A percentile compares a stretch with the other conserved stretches of the same genome.
These are phyloP conservation scores for Kryptolebias marmoratus DNA, from an alignment of 2,113 vertebrate genomes.

Conservation along the genomic window DNA sequence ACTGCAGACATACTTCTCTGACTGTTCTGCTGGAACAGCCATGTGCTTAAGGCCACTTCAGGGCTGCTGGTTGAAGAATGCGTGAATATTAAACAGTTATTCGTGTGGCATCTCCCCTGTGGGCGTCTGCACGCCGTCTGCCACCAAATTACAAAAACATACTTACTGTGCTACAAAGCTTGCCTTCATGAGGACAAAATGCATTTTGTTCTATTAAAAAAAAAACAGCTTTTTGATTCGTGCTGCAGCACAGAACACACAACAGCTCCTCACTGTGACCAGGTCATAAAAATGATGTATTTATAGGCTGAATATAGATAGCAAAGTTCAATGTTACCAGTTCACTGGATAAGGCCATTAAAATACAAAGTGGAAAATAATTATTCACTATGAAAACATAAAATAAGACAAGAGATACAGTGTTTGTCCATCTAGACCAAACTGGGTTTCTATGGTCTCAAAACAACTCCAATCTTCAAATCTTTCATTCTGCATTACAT, in stretches of 20 bases:
- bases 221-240: slow-evolving; percentile 1
- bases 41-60: slow-evolving; percentile 21
- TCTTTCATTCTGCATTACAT: no score
- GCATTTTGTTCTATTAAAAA: background rate
- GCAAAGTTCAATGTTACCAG: background rate
- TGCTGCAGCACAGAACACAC: background rate
- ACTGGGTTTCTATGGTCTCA: no score
- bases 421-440: no score
- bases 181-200: background rate
- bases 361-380: background rate
- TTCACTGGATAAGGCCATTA: background rate
- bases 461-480: no score
- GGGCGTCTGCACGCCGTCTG: slow-evolving; percentile 20
- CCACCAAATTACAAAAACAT: slow-evolving; percentile 11
- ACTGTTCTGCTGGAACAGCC: slow-evolving; percentile 1
- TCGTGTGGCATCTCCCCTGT: slow-evolving; percentile 27
- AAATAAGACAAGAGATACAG: no score
- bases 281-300: background rate
- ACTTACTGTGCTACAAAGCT: background rate
- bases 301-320: background rate
- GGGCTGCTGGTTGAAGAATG: slow-evolving; percentile 19
- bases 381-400: no score
- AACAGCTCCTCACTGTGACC: background rate
- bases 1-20: background rate
- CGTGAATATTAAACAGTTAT: slow-evolving; percentile 25